These are phyloP conservation scores for Tribolium freemani DNA, from an alignment of 2,888 invertebrate genomes.

Conservation along the genomic window DNA sequence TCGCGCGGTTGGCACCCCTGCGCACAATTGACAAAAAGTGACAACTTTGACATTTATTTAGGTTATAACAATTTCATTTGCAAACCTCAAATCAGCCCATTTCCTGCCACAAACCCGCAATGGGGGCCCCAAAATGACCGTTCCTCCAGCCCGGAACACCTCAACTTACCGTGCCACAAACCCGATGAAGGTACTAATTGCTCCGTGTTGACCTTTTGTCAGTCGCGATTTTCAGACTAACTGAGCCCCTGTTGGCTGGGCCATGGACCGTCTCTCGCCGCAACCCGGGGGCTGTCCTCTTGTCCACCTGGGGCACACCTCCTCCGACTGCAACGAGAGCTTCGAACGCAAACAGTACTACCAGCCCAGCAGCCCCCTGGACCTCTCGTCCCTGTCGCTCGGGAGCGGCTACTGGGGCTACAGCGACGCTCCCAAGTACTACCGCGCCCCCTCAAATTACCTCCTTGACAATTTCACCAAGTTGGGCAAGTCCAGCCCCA, in stretches of 20 bases:
- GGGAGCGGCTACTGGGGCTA: slow-evolving; percentile 66
- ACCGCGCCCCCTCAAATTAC: slow-evolving; percentile 59
- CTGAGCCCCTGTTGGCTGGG: background rate
- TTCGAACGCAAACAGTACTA: slow-evolving; percentile 56
- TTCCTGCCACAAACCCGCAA: background rate
- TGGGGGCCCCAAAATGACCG: slow-evolving; percentile 4
- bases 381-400: slow-evolving; percentile 64
- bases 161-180: background rate
- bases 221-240: background rate
- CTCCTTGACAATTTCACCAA: slow-evolving; percentile 66
- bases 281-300: slow-evolving; percentile 73
- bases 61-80: slow-evolving; percentile 34
- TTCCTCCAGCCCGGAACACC: background rate
- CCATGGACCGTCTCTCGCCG: slow-evolving; percentile 62
- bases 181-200: slow-evolving; percentile 30
- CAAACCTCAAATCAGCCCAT: background rate
- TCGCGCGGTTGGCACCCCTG: background rate
- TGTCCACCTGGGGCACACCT: slow-evolving; percentile 72
- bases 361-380: slow-evolving; percentile 60
- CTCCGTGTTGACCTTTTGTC: background rate
- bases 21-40: slow-evolving; percentile 6
- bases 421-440: slow-evolving; percentile 60
- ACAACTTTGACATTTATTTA: slow-evolving; percentile 39
- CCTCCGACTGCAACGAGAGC: slow-evolving; percentile 58
- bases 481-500: slow-evolving; percentile 74